These are phyloP conservation scores for Hyperoodon ampullatus DNA, from an alignment of 2,113 vertebrate species.

Conservation along the genomic window DNA sequence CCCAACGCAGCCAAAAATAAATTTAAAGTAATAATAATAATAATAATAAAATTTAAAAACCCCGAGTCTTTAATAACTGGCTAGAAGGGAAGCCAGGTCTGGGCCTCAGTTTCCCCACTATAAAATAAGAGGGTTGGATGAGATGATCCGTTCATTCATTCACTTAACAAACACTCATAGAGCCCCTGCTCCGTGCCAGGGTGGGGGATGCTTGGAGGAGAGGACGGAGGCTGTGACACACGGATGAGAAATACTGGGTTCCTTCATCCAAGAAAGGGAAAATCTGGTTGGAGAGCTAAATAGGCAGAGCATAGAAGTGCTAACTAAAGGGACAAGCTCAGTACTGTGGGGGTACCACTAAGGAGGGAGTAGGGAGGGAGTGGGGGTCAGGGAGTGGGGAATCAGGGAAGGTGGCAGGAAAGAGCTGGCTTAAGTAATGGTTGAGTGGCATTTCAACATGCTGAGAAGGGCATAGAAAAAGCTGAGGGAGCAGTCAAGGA, in stretches of 20 bases:
- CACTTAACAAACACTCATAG: not conserved
- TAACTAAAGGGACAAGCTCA: constrained; percentile 7
- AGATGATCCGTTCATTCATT: not conserved
- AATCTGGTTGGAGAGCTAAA: not conserved
- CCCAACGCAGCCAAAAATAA: no score
- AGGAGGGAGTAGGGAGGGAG: not conserved
- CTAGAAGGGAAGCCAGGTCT: constrained; percentile 6
- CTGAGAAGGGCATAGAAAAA: not conserved
- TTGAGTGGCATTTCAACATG: constrained; percentile 38
- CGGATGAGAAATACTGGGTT: constrained; percentile 32
- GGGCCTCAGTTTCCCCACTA: not conserved
- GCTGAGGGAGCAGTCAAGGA: not conserved
- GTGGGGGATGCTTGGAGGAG: not conserved
- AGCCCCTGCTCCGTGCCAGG: not conserved
- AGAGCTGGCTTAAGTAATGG: not conserved
- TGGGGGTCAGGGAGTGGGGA: not conserved
- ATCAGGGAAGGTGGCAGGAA: not conserved
- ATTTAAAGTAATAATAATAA: no score
- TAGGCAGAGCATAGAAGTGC: not conserved
- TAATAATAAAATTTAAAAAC: no score
- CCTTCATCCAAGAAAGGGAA: constrained; percentile 33
- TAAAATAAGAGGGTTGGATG: constrained; percentile 21
- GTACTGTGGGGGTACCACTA: not conserved
- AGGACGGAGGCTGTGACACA: not conserved
- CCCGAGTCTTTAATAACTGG: not conserved